Evolutionary conservation across 2,797 vertebrate genomes (phyloP).

Genomic region (Bovichtus diacanthus): DNA sequence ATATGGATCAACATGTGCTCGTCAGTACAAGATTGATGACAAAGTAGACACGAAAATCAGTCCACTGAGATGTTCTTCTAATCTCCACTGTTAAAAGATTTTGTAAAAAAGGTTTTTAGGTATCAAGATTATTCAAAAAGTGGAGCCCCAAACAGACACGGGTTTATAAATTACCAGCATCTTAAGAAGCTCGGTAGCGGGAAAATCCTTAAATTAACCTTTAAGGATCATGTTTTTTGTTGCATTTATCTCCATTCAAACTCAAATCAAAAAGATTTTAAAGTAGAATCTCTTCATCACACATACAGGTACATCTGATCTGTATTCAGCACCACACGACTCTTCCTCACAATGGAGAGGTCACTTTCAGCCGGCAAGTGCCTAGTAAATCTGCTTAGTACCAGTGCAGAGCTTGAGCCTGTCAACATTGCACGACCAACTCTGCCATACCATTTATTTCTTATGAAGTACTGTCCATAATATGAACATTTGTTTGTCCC

Average conservation of each 20-base stretch:
- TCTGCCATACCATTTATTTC: background rate
- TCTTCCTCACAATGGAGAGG: constrained; percentile 14
- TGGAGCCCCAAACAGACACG: background rate
- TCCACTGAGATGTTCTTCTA: too few relatives aligned
- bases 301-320: background rate
- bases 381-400: background rate
- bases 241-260: too few relatives aligned
- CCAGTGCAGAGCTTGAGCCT: background rate
- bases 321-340: constrained; percentile 12
- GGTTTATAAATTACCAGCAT: background rate
- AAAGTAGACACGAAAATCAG: background rate
- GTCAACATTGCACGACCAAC: background rate
- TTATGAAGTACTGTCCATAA: background rate
- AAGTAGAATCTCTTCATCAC: background rate
- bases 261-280: background rate
- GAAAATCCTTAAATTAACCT: background rate
- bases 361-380: constrained; percentile 20
- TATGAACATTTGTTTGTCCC: background rate
- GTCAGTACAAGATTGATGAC: too few relatives aligned
- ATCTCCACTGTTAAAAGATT: too few relatives aligned
- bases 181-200: background rate
- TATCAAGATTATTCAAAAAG: background rate
- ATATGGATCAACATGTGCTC: too few relatives aligned
- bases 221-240: too few relatives aligned
- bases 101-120: too few relatives aligned